Conservation (phyloP, 2,113 vertebrate species). For the Leuciscus idus region DNA sequence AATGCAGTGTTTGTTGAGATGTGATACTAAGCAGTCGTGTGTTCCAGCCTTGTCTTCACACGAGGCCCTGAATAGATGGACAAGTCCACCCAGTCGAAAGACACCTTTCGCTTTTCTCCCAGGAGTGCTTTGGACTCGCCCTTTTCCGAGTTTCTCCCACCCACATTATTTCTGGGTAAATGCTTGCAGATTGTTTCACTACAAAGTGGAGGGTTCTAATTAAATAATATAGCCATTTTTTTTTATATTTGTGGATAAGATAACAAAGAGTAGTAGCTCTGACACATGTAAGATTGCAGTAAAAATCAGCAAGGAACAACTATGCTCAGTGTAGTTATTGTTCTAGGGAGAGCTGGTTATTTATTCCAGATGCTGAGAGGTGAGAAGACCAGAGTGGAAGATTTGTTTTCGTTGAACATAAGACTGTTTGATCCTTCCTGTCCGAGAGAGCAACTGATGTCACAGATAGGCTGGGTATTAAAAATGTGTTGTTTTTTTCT, state of each 20-base stretch:
- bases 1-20: slow-evolving; percentile 56
- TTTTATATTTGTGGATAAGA: slow-evolving; percentile 19
- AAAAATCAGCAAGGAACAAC: neutral
- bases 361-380: slow-evolving; percentile 53
- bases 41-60: slow-evolving; percentile 27
- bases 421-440: slow-evolving; percentile 51
- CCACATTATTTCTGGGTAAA: slow-evolving; percentile 37
- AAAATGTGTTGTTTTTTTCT: neutral
- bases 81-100: slow-evolving; percentile 57
- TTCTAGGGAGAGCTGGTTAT: slow-evolving; percentile 26
- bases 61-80: slow-evolving; percentile 49
- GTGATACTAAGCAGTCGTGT: slow-evolving; percentile 58
- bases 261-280: neutral
- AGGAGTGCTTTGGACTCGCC: slow-evolving; percentile 9
- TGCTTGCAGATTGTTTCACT: slow-evolving; percentile 42
- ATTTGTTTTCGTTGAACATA: slow-evolving; percentile 54
- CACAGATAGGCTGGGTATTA: neutral
- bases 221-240: neutral
- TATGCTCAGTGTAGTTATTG: neutral
- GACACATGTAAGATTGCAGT: slow-evolving; percentile 16
- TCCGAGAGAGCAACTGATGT: slow-evolving; percentile 23
- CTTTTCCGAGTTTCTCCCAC: slow-evolving; percentile 31
- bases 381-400: slow-evolving; percentile 35
- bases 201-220: neutral
- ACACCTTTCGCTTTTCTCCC: slow-evolving; percentile 32